phyloP scores from a whole-genome alignment of 2,888 invertebrate genomes.

The Apodemia zela region DNA sequence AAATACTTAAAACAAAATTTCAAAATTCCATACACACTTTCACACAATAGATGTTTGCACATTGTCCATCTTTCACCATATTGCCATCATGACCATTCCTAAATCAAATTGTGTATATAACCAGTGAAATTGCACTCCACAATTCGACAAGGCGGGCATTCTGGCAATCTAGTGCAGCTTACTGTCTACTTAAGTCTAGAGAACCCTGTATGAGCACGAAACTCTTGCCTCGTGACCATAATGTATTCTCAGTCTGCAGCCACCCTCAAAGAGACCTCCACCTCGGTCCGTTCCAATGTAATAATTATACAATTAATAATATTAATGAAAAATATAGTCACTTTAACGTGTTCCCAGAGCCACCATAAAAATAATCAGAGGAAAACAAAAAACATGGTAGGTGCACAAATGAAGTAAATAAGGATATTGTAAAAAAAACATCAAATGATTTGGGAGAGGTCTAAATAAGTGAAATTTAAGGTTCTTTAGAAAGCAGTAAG shows the following conservation, averaged over 20 bases:
- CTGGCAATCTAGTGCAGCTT: slow-evolving; percentile 58
- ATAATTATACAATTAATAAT: not conserved
- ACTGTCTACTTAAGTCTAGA: slow-evolving; percentile 68
- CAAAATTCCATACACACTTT: slow-evolving; percentile 24
- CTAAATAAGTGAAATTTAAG: too few relatives aligned
- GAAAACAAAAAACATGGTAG: not conserved
- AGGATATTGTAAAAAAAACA: too few relatives aligned
- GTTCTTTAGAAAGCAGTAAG: too few relatives aligned
- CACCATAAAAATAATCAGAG: not conserved
- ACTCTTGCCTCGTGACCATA: slow-evolving; percentile 55
- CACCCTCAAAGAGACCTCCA: slow-evolving; percentile 55
- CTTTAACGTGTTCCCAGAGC: slow-evolving; percentile 19
- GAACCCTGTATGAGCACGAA: slow-evolving; percentile 67
- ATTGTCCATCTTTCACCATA: slow-evolving; percentile 54
- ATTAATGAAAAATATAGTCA: slow-evolving; percentile 16
- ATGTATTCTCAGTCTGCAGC: slow-evolving; percentile 59
- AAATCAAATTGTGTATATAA: slow-evolving; percentile 6
- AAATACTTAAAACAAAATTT: not conserved
- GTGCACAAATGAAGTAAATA: too few relatives aligned
- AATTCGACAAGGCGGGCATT: slow-evolving; percentile 59
- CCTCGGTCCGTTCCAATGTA: slow-evolving; percentile 22
- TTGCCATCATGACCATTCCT: slow-evolving; percentile 53
- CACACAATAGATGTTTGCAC: slow-evolving; percentile 35
- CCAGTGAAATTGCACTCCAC: slow-evolving; percentile 37
- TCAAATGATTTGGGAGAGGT: not conserved